These are phyloP conservation scores for Brachystomella parvula DNA, from an alignment of 1,140 invertebrate genomes.

Conservation along the genomic window DNA sequence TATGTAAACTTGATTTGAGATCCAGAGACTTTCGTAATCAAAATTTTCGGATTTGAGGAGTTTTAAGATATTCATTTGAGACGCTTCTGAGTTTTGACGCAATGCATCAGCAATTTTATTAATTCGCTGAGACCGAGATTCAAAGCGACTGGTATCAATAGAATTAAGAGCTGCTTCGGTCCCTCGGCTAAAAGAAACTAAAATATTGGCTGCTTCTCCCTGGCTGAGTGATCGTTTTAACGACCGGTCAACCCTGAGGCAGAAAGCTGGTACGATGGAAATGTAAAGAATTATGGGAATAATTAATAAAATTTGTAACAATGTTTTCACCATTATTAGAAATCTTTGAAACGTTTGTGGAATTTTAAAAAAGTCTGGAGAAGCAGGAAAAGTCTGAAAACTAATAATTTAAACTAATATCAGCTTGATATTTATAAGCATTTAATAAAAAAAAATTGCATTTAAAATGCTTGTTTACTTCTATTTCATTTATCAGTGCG, in stretches of 20 bases:
- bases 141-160: neutral
- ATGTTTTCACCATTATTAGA: too few species aligned
- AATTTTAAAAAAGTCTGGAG: too few species aligned
- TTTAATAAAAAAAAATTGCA: too few species aligned
- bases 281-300: too few species aligned
- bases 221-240: neutral
- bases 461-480: too few species aligned
- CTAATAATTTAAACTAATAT: too few species aligned
- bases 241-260: neutral
- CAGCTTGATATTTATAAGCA: too few species aligned
- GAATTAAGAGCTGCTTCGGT: neutral
- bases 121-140: neutral
- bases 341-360: too few species aligned
- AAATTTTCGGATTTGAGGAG: neutral
- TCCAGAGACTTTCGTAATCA: constrained; percentile 15
- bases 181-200: constrained; percentile 7
- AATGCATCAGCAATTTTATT: neutral
- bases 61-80: neutral
- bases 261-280: too few species aligned
- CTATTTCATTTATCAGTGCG: too few species aligned
- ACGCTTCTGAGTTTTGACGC: neutral
- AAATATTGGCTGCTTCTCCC: neutral
- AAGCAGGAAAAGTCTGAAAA: too few species aligned
- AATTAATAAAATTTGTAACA: too few species aligned
- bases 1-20: constrained; percentile 18